Evolutionary conservation across 2,797 vertebrate genomes (phyloP), one percentile per base, ranked within the genome.

Genomic region (Enteromius mattozi): DNA sequence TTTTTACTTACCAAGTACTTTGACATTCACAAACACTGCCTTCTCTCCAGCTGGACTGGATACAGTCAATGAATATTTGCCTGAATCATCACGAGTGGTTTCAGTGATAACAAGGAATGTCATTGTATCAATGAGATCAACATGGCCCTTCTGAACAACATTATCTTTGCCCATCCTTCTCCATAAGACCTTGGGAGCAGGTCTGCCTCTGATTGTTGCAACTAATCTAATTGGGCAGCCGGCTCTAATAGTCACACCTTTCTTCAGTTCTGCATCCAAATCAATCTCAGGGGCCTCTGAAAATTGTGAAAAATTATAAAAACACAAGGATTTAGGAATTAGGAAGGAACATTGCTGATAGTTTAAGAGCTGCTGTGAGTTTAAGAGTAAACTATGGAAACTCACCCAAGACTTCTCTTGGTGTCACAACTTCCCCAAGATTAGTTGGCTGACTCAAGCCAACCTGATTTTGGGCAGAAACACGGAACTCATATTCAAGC

Each of bases 91-190:
- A 75, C 98, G 96, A 30, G 97, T 99, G 86, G 96, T 97, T 88
- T 99, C 95, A 0, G 97, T 96, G 88, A 99, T 99, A 82, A 99
- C 94, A 87, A 99, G 94, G 95, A 99, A 99, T 83, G 98, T 97
- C 98, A 99, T 99, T 1, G 98, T 98, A 88, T 99, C 98, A 85
- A 99, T 96, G 79, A 99, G 90, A 90, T 99, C 98, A 2, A 99
- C 97, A 86, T 97, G 97, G 87, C 97, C 98, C 92, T 95, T 99
- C 91, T 97, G 95, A 89, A 97, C 94, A 84, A 99, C 98, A 1
- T 99, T 99, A 90, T 99, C 98, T 78, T 98, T 83, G 83, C 98
- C 98, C 95, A 99, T 97, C 94, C 94, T 97, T 85, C 97, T 97
- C 98, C 98, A 99, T 6, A 92, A 95, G 81, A 99, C 96, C 89